A percentile compares a stretch with the other conserved stretches of the same genome.
phyloP scores from a whole-genome alignment of 2,797 vertebrate genomes.

The Yasuhikotakia modesta region DNA sequence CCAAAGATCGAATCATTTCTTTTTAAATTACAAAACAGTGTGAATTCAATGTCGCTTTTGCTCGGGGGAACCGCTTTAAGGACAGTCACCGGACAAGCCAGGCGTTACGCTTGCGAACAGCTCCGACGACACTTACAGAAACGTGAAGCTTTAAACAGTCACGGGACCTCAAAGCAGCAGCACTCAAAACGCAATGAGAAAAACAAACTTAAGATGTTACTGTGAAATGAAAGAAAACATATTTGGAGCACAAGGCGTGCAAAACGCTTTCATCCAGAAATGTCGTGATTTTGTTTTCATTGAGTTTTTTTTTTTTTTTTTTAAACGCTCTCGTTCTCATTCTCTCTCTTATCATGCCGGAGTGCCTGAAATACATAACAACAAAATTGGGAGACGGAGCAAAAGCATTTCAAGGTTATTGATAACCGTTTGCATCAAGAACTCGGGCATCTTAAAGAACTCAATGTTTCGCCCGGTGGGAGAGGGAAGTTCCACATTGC shows the following conservation, averaged over 20 bases:
- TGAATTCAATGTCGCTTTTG: conserved; percentile 10
- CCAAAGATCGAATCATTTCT: conserved; percentile 20
- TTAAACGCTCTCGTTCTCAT: conserved; percentile 20
- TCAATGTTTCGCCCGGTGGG: conserved; percentile 69
- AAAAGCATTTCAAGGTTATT: conserved; percentile 80
- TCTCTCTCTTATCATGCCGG: conserved; percentile 53
- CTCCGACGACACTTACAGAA: conserved; percentile 7
- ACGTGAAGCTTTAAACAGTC: conserved; percentile 28
- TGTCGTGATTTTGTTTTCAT: conserved; percentile 44
- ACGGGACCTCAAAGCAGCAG: conserved; percentile 30
- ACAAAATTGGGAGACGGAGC: conserved; percentile 67
- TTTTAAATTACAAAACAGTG: conserved; percentile 24
- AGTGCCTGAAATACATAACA: conserved; percentile 66
- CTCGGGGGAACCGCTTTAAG: conserved; percentile 25
- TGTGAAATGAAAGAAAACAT: conserved; percentile 42
- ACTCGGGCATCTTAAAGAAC: conserved; percentile 71
- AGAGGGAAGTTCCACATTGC: conserved; percentile 75
- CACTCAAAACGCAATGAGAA: conserved; percentile 16
- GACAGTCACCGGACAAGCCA: conserved; percentile 6
- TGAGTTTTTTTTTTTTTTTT: conserved; percentile 41
- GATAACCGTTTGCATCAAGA: conserved; percentile 81
- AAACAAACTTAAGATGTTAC: conserved; percentile 13
- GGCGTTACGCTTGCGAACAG: conserved; percentile 12
- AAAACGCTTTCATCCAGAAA: conserved; percentile 30
- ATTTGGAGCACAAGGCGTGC: conserved; percentile 40